Conservation (phyloP, 2,888 invertebrate genomes). For the Drosophila trichaetosa region DNA sequence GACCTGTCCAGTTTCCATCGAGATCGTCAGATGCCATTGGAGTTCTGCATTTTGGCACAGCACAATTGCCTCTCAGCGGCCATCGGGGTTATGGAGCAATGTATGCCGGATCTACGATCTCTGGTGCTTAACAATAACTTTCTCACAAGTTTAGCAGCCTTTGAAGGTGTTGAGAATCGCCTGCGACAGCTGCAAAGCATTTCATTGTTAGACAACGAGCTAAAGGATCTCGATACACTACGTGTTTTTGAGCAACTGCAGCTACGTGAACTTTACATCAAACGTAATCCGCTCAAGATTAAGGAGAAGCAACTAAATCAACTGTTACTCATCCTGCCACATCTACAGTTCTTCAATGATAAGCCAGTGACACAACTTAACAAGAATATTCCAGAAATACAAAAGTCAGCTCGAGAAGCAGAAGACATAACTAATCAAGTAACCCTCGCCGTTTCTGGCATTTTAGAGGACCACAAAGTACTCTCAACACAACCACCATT, state of each 20-base stretch:
- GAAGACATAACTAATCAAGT: background rate
- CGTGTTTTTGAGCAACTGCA: background rate
- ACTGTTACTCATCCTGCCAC: background rate
- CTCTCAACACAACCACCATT: background rate
- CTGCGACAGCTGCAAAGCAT: background rate
- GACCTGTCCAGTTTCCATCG: constrained; percentile 2
- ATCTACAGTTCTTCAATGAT: background rate
- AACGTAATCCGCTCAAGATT: background rate
- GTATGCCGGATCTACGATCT: background rate
- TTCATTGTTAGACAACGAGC: constrained; percentile 4
- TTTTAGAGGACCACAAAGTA: background rate
- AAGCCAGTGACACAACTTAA: background rate
- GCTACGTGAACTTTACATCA: background rate
- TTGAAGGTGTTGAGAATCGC: constrained; percentile 1
- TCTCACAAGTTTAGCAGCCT: background rate
- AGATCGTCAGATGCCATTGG: background rate
- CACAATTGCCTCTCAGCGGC: constrained; percentile 4
- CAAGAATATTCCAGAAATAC: background rate
- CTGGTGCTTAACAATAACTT: background rate
- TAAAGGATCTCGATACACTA: background rate
- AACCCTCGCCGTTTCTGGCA: background rate
- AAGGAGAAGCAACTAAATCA: background rate
- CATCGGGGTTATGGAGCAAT: background rate
- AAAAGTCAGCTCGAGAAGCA: background rate
- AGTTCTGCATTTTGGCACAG: constrained; percentile 2